Evolutionary conservation across 2,888 invertebrate genomes (phyloP), one percentile per base, ranked within the genome.

Genomic region (Melieria omissa): DNA sequence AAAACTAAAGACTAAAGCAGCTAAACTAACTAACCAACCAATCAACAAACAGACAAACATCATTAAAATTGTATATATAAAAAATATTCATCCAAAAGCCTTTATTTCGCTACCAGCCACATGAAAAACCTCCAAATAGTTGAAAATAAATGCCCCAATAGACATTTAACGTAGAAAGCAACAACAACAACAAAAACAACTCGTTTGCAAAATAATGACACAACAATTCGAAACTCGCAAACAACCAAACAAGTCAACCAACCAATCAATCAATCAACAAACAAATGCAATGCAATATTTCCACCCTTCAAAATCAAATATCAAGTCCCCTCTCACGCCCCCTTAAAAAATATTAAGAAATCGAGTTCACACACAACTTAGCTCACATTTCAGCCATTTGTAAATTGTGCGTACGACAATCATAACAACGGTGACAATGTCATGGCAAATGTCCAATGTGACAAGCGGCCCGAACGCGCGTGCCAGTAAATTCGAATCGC

Each of bases 31-130:
- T 29, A 72, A 68, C 57, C 65, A 55, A 71, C 49, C 73, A 44
- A 57, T 57, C 69, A 73, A 65, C n/a, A 6, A 29, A 29, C 29
- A 71, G 52, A 55, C 46, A 68, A 63, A 61, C 52, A 71, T 63
- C 65, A 73, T 71, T 55, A 47, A 71, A 72, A 73, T 44, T 63
- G 70, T 57, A 66, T 73, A 69, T 74, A 68, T 62, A 71, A 72
- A 74, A 49, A 69, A 61, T 75, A 75, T 78, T 74, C 77, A 78
- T 77, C 76, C 75, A 75, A 77, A 79, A 73, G 74, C 79, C 80
- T 80, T 80, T 76, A 80, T 80, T 80, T 80, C 80, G 80, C 79
- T 80, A 80, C 78, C 80, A 75, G 73, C 57, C 45, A 69, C 68
- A 73, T 73, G 49, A 45, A 55, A 61, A 65, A 70, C 58, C 10